These are phyloP conservation scores for Apteryx mantelli DNA, from an alignment of 2,113 vertebrate species.

Conservation along the genomic window DNA sequence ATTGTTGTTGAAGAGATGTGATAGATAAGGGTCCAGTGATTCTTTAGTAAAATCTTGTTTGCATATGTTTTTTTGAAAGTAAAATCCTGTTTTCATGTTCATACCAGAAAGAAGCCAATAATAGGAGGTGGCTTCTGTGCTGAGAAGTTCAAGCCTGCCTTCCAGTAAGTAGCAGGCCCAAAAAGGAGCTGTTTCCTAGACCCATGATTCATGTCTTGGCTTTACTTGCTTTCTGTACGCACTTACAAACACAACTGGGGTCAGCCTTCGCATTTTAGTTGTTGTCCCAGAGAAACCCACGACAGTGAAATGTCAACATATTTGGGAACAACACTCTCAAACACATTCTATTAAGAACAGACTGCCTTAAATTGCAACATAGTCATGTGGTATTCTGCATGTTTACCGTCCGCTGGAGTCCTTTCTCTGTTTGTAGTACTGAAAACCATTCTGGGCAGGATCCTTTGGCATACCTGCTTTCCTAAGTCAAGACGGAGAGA, in stretches of 20 bases:
- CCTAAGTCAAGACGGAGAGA: not conserved
- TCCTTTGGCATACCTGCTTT: not conserved
- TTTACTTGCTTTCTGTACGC: not conserved
- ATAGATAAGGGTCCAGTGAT: not conserved
- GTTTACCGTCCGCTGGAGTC: not conserved
- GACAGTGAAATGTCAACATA: not conserved
- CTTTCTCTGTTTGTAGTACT: not conserved
- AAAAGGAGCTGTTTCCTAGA: not conserved
- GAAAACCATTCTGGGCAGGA: not conserved
- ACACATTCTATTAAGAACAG: not conserved
- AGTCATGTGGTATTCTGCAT: fast-evolving
- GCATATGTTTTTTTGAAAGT: not conserved
- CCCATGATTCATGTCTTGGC: not conserved
- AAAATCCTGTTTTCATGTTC: not conserved
- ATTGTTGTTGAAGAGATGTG: not conserved
- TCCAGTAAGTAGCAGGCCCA: not conserved
- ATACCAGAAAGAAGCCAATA: not conserved
- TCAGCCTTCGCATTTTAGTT: not conserved
- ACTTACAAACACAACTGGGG: not conserved
- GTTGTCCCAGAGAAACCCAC: not conserved
- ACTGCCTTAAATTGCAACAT: not conserved
- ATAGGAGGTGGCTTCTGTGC: not conserved
- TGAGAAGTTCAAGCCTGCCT: not conserved
- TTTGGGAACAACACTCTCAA: not conserved
- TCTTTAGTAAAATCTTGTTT: not conserved